Percentiles rank a stretch among this genome's conserved stretches.
phyloP scores from a whole-genome alignment of 2,797 vertebrate species.

The Microctenopoma lineatum region DNA sequence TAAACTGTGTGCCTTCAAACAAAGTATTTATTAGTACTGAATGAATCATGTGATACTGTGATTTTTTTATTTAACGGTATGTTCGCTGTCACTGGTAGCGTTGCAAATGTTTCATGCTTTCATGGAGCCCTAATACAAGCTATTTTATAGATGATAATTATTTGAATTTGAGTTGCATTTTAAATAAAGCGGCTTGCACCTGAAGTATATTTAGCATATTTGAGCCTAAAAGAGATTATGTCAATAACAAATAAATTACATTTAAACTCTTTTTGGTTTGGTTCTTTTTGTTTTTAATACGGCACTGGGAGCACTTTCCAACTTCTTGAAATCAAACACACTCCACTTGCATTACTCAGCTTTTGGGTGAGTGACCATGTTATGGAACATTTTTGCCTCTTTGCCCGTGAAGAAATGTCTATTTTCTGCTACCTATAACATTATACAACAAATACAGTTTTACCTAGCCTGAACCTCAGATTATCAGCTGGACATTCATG shows the following conservation, averaged over 20 bases:
- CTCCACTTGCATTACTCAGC: neutral
- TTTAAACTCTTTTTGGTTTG: neutral
- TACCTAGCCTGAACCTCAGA: conserved; percentile 12
- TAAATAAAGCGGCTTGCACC: conserved; percentile 5
- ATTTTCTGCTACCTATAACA: conserved; percentile 7
- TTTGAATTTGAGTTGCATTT: conserved; percentile 18
- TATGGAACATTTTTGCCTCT: neutral
- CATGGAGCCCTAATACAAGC: too few species aligned
- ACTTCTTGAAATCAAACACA: neutral
- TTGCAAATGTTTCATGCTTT: conserved; percentile 8
- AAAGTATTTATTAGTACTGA: neutral
- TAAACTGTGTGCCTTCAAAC: too few species aligned
- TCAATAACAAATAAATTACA: neutral
- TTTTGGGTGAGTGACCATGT: neutral
- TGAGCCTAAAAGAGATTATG: too few species aligned
- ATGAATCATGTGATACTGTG: neutral
- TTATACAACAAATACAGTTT: neutral
- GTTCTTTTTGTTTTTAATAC: conserved; percentile 3
- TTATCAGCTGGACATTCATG: conserved; percentile 20
- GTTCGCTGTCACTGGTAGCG: neutral
- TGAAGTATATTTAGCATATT: neutral
- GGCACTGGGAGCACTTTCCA: neutral
- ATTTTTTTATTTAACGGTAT: neutral
- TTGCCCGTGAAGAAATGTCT: neutral
- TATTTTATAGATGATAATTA: conserved; percentile 9